These are phyloP conservation scores for Saccopteryx leptura DNA, from an alignment of 2,113 vertebrate species.

Conservation along the genomic window DNA sequence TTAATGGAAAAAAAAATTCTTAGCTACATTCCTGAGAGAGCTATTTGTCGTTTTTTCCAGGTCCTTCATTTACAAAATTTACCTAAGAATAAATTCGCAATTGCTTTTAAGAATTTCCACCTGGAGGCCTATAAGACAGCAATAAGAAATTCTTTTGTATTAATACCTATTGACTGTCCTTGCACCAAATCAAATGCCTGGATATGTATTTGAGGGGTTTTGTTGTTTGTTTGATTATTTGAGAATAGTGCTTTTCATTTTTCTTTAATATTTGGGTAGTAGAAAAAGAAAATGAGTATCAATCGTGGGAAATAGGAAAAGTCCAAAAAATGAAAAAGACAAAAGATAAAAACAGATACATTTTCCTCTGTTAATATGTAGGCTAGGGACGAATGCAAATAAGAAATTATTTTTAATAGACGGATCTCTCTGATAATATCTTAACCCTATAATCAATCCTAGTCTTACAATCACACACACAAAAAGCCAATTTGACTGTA, in stretches of 20 bases:
- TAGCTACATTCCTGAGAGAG: neutral
- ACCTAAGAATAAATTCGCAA: constrained; percentile 59
- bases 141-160: constrained; percentile 47
- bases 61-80: constrained; percentile 59
- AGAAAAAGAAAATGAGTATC: constrained; percentile 36
- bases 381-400: constrained; percentile 45
- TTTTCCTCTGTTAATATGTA: constrained; percentile 25
- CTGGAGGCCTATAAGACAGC: neutral
- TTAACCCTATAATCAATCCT: neutral
- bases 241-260: neutral
- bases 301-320: constrained; percentile 14
- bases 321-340: constrained; percentile 53
- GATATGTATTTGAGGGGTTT: neutral
- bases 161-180: neutral
- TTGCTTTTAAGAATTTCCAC: constrained; percentile 53
- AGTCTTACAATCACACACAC: neutral
- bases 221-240: neutral
- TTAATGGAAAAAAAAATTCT: neutral
- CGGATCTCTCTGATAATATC: neutral
- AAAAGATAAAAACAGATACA: constrained; percentile 55
- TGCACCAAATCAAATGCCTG: constrained; percentile 29
- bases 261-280: constrained; percentile 41
- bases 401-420: constrained; percentile 21
- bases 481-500: neutral
- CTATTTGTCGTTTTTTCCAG: constrained; percentile 28